Evolutionary conservation across 2,888 invertebrate species (phyloP).

Genomic region (Andrena chrysosceles): DNA sequence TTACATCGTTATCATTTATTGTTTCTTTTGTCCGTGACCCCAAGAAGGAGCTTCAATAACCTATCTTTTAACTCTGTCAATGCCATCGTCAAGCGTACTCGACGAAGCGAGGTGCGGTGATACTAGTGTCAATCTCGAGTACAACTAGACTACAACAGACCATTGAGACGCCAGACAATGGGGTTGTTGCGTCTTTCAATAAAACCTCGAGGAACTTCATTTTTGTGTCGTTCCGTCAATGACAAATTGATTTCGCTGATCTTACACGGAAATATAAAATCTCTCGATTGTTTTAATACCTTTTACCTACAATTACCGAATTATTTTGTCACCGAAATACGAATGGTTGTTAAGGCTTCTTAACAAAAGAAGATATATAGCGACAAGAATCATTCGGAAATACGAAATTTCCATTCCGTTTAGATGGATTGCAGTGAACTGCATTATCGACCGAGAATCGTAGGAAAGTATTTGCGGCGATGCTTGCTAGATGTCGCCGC

Average conservation of each 20-base stretch:
- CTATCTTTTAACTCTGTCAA: conserved; percentile 67
- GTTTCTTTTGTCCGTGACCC: conserved; percentile 57
- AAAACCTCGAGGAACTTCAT: conserved; percentile 25
- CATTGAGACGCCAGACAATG: conserved; percentile 18
- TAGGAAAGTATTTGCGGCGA: too few relatives aligned
- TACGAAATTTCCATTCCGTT: too few relatives aligned
- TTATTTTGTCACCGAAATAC: too few relatives aligned
- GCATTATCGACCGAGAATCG: too few relatives aligned
- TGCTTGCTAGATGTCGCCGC: too few relatives aligned
- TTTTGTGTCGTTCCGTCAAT: background rate
- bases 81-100: conserved; percentile 62
- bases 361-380: too few relatives aligned
- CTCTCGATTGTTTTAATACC: too few relatives aligned
- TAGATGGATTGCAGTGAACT: too few relatives aligned
- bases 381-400: too few relatives aligned
- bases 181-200: conserved; percentile 36
- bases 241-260: background rate
- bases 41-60: conserved; percentile 58
- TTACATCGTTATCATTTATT: conserved; percentile 44
- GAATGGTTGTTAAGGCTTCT: too few relatives aligned
- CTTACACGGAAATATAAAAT: background rate
- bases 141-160: conserved; percentile 20
- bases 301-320: too few relatives aligned
- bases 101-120: conserved; percentile 39
- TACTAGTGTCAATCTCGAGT: conserved; percentile 49